phyloP scores from a whole-genome alignment of 2,113 vertebrate species.

The Centropus bengalensis region DNA sequence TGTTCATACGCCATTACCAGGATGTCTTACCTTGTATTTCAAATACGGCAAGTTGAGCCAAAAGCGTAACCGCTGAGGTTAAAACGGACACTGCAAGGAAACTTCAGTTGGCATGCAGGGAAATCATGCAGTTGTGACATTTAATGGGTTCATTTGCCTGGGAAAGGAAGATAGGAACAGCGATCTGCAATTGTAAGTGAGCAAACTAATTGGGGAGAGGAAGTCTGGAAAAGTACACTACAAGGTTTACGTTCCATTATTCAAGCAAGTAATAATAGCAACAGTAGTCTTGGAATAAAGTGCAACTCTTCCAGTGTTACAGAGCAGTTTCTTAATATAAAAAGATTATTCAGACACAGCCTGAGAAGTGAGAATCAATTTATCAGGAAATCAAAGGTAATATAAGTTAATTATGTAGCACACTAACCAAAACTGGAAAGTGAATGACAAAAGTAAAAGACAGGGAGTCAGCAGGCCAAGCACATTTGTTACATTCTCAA shows the following conservation, averaged over 20 bases:
- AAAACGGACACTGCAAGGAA: not conserved
- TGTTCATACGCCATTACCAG: not conserved
- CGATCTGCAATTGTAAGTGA: slow-evolving; percentile 5
- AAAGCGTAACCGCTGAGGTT: not conserved
- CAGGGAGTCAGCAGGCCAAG: not conserved
- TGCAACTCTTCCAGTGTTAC: not conserved
- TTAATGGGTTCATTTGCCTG: not conserved
- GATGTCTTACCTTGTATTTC: not conserved
- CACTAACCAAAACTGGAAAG: slow-evolving; percentile 14
- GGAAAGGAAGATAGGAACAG: slow-evolving; percentile 40
- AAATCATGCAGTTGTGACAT: not conserved
- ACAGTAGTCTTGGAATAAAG: not conserved
- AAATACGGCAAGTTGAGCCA: not conserved
- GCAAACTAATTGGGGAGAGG: not conserved
- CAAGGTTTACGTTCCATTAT: not conserved
- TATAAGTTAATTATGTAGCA: not conserved
- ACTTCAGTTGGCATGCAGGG: not conserved
- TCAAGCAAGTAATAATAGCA: not conserved
- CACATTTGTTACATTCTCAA: not conserved
- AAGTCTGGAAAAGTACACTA: slow-evolving; percentile 8
- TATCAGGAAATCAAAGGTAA: not conserved
- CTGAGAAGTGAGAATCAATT: not conserved
- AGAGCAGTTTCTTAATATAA: not conserved
- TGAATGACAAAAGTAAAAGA: not conserved
- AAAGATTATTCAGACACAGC: not conserved